These are phyloP conservation scores for Hesperia comma DNA, from an alignment of 2,888 invertebrate species.

Conservation along the genomic window DNA sequence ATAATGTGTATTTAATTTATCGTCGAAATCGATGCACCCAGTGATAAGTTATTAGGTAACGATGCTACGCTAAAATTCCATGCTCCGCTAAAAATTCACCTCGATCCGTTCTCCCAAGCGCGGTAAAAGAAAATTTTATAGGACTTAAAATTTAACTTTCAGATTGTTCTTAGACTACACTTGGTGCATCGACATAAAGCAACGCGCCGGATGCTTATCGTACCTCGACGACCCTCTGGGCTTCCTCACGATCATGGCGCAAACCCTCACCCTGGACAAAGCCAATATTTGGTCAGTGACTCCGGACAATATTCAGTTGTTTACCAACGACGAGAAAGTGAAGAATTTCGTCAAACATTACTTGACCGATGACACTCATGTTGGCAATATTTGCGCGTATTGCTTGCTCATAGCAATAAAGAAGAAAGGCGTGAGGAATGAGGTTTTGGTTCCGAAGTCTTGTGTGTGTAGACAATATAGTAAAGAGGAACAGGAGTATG, in stretches of 20 bases:
- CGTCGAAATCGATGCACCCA: too few relatives aligned
- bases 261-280: slow-evolving; percentile 90
- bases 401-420: slow-evolving; percentile 53
- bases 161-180: slow-evolving; percentile 87
- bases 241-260: slow-evolving; percentile 90
- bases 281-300: slow-evolving; percentile 87
- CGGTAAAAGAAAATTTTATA: too few relatives aligned
- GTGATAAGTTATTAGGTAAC: too few relatives aligned
- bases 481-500: slow-evolving; percentile 77
- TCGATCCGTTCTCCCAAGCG: too few relatives aligned
- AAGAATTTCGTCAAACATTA: slow-evolving; percentile 88
- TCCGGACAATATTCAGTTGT: slow-evolving; percentile 88
- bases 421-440: slow-evolving; percentile 53
- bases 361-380: slow-evolving; percentile 62
- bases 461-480: slow-evolving; percentile 65
- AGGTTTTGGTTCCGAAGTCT: slow-evolving; percentile 50
- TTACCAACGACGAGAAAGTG: slow-evolving; percentile 89
- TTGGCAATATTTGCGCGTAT: slow-evolving; percentile 53
- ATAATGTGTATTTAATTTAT: too few relatives aligned
- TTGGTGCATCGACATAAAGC: slow-evolving; percentile 92
- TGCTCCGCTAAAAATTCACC: too few relatives aligned
- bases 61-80: too few relatives aligned
- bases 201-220: slow-evolving; percentile 94
- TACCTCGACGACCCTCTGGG: slow-evolving; percentile 94
- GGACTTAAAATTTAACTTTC: slow-evolving; percentile 31